phyloP scores from a whole-genome alignment of 2,113 vertebrate genomes.

The Hyaena hyaena region DNA sequence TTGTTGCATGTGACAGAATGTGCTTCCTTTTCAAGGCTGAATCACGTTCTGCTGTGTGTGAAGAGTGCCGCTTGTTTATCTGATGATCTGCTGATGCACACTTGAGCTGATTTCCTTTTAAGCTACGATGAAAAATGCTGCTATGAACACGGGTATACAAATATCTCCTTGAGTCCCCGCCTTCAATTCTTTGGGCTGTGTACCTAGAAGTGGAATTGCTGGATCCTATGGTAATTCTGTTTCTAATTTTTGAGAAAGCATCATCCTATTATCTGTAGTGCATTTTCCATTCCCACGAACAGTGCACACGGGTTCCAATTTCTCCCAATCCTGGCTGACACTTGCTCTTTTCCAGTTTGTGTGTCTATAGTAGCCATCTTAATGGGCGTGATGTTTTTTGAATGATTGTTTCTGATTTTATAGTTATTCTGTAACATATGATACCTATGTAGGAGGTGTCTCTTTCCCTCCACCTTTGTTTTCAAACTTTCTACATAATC shows the following conservation, averaged over 20 bases:
- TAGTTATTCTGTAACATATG: not conserved
- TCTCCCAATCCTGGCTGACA: not conserved
- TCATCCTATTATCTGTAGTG: not conserved
- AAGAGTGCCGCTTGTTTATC: not conserved
- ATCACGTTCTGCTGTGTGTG: not conserved
- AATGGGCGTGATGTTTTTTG: not conserved
- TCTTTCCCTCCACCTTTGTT: not conserved
- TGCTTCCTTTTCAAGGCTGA: not conserved
- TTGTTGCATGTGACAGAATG: not conserved
- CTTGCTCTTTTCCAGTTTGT: not conserved
- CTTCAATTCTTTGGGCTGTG: not conserved
- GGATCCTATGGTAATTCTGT: not conserved
- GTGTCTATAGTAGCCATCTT: not conserved
- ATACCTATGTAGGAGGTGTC: not conserved
- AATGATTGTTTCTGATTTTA: not conserved
- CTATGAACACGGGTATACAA: not conserved
- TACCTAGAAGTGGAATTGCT: not conserved
- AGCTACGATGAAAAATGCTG: not conserved
- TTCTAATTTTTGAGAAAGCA: not conserved
- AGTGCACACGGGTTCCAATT: not conserved
- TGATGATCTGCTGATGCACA: not conserved
- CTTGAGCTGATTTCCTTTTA: not conserved
- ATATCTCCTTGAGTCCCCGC: not conserved
- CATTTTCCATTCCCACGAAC: not conserved
- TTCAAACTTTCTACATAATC: not conserved